A percentile compares a stretch with the other conserved stretches of the same genome.
Evolutionary conservation across 2,888 invertebrate genomes (phyloP).

Genomic region (Zaprionus bogoriensis): DNA sequence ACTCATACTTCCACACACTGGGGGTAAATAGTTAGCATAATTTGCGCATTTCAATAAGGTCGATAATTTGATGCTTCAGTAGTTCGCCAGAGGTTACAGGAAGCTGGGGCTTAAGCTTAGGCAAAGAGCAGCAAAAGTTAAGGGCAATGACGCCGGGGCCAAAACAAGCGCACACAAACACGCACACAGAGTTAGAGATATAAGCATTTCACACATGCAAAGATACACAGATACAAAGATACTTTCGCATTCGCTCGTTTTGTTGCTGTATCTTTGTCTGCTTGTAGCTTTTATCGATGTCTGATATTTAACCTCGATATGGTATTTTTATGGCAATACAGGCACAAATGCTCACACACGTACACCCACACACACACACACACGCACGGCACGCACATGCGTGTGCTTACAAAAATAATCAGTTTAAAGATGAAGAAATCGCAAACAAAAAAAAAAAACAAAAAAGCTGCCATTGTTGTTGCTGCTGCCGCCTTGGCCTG

Average conservation of each 20-base stretch:
- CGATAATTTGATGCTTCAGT: slow-evolving; percentile 75
- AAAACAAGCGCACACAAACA: slow-evolving; percentile 3
- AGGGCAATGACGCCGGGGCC: slow-evolving; percentile 12
- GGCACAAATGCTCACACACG: slow-evolving; percentile 30
- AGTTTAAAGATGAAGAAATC: slow-evolving; percentile 76
- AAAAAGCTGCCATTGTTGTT: slow-evolving; percentile 32
- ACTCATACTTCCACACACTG: neutral
- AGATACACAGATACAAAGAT: slow-evolving; percentile 29
- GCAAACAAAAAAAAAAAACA: slow-evolving; percentile 41
- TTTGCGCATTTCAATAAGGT: slow-evolving; percentile 75
- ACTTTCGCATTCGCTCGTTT: slow-evolving; percentile 46
- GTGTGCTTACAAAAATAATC: slow-evolving; percentile 69
- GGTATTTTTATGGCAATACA: slow-evolving; percentile 53
- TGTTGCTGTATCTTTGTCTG: slow-evolving; percentile 50
- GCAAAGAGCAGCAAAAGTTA: slow-evolving; percentile 41
- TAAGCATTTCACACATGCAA: slow-evolving; percentile 8
- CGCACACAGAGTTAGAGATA: slow-evolving; percentile 3
- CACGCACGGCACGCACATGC: neutral
- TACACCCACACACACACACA: slow-evolving; percentile 12
- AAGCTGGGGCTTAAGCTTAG: slow-evolving; percentile 9
- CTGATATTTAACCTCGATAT: slow-evolving; percentile 76
- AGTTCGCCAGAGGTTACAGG: slow-evolving; percentile 55
- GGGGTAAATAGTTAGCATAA: slow-evolving; percentile 70
- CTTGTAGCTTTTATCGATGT: slow-evolving; percentile 72
- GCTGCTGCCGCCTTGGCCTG: slow-evolving; percentile 15